A percentile compares a stretch with the other conserved stretches of the same genome.
These are phyloP conservation scores for Melinaea marsaeus DNA, from an alignment of 2,888 invertebrate genomes.

Conservation along the genomic window DNA sequence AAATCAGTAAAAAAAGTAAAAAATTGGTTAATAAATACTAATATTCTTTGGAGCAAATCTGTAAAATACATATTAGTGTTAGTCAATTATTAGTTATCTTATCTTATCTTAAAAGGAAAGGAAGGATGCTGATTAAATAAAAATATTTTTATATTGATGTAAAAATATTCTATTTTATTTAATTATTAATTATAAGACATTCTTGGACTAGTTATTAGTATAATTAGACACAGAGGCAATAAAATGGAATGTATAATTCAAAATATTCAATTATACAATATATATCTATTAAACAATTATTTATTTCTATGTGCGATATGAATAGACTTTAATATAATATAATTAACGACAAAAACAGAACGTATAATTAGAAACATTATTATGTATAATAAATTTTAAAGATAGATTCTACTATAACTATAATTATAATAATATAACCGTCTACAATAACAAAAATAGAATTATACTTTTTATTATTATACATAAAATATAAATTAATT, in stretches of 20 bases:
- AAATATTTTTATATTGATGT: too few species aligned
- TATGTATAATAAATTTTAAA: not conserved
- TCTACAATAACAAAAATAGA: too few species aligned
- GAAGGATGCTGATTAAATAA: not conserved
- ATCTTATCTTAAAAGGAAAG: not conserved
- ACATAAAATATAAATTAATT: not conserved
- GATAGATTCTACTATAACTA: too few species aligned
- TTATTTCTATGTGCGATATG: conserved; percentile 1
- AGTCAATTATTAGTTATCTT: conserved; percentile 11
- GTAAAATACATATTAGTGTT: conserved; percentile 42
- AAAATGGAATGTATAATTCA: conserved; percentile 22
- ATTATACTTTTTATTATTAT: not conserved
- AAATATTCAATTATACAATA: conserved; percentile 20
- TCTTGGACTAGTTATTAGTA: conserved; percentile 2
- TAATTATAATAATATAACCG: too few species aligned
- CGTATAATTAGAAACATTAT: not conserved
- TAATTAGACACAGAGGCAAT: conserved; percentile 16
- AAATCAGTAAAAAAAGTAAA: conserved; percentile 9
- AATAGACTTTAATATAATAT: not conserved
- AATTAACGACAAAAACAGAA: not conserved
- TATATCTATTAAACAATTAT: conserved; percentile 13
- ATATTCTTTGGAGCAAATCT: conserved; percentile 76
- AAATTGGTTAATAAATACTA: conserved; percentile 57
- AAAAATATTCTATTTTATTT: too few species aligned
- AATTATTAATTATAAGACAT: not conserved